Evolutionary conservation across 2,797 vertebrate species (phyloP).

Genomic region (Alectoris magna): DNA sequence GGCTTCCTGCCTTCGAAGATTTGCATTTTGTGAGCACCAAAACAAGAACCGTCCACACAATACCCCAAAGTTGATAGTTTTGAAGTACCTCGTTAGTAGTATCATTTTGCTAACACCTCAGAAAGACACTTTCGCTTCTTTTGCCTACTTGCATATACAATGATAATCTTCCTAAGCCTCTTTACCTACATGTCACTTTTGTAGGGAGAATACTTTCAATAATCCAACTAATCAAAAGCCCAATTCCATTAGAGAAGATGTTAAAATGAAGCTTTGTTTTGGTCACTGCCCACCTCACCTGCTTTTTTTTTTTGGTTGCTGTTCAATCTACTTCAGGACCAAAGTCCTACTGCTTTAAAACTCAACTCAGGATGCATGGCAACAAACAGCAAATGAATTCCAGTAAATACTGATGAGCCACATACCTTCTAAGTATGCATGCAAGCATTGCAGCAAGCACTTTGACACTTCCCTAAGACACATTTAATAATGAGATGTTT

Average conservation of each 20-base stretch:
- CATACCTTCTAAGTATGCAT: background rate
- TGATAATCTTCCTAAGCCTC: background rate
- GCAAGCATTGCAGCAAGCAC: background rate
- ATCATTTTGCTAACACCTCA: background rate
- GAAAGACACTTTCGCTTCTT: background rate
- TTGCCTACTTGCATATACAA: background rate
- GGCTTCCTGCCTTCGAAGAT: background rate
- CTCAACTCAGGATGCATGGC: background rate
- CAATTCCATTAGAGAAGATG: background rate
- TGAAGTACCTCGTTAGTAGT: background rate
- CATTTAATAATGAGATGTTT: background rate
- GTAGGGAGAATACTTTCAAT: background rate
- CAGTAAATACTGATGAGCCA: background rate
- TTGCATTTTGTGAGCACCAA: background rate
- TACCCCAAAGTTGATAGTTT: background rate
- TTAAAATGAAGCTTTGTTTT: background rate
- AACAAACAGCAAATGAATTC: background rate
- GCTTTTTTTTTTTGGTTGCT: rapidly evolving
- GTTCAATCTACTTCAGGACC: background rate
- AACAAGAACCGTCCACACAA: background rate
- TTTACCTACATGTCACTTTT: background rate
- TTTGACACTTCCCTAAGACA: background rate
- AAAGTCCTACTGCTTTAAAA: background rate
- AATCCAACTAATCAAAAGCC: background rate
- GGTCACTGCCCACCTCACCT: background rate